Evolutionary conservation across 2,113 vertebrate species (phyloP).

Genomic region (Isichthys henryi): DNA sequence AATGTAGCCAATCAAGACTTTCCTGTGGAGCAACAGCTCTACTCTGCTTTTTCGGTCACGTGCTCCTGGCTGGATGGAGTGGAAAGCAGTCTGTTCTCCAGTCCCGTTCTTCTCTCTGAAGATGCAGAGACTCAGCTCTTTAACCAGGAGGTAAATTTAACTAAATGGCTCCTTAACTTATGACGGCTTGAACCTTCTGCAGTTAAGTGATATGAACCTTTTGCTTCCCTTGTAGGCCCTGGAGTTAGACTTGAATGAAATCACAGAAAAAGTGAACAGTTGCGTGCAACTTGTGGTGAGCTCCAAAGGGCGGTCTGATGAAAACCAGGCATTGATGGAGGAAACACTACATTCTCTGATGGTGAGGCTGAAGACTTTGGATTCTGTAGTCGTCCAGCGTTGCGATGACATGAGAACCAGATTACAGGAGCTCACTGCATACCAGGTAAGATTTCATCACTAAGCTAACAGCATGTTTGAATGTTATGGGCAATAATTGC

Average conservation of each 20-base stretch:
- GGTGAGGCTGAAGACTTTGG: constrained; percentile 59
- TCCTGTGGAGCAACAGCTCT: constrained; percentile 74
- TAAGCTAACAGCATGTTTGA: background rate
- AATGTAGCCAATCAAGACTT: constrained; percentile 47
- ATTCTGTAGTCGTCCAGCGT: constrained; percentile 65
- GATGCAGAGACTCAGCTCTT: constrained; percentile 69
- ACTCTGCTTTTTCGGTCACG: constrained; percentile 67
- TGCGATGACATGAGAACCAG: constrained; percentile 74
- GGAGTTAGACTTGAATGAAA: constrained; percentile 73
- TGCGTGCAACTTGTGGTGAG: constrained; percentile 68
- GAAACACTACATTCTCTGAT: constrained; percentile 74
- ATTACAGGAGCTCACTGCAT: constrained; percentile 72
- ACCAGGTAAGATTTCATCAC: constrained; percentile 65
- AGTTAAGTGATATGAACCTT: background rate
- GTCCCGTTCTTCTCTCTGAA: constrained; percentile 65
- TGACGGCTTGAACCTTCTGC: background rate
- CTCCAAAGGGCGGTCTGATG: constrained; percentile 56
- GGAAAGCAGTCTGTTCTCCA: constrained; percentile 72
- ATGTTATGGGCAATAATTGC: background rate
- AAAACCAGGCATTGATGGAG: constrained; percentile 70
- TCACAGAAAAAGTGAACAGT: constrained; percentile 75
- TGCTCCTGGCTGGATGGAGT: constrained; percentile 79
- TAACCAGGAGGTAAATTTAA: constrained; percentile 69
- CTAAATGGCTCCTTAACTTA: background rate
- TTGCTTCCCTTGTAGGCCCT: constrained; percentile 58